Evolutionary conservation across 2,113 vertebrate genomes (phyloP).

Genomic region (Hystrix brachyura): DNA sequence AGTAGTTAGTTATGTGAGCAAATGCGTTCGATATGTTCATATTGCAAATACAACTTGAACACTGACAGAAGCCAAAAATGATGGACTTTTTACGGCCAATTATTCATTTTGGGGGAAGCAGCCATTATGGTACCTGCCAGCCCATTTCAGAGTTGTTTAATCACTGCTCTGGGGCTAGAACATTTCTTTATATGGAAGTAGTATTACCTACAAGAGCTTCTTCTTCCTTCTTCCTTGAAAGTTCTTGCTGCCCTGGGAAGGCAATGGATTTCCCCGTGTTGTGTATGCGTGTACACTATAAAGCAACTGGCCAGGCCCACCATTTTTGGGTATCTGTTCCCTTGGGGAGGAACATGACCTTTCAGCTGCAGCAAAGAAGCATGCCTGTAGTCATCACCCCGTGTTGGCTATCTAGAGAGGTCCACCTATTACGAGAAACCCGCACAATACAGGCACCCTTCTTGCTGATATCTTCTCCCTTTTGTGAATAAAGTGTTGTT

Average conservation of each 20-base stretch:
- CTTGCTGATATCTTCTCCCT: not conserved
- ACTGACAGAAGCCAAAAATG: constrained; percentile 54
- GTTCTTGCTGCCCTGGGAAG: not conserved
- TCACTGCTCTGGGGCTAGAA: not conserved
- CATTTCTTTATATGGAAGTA: not conserved
- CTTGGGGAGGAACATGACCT: not conserved
- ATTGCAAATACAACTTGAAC: constrained; percentile 16
- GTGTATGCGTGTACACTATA: too few species aligned
- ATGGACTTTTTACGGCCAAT: constrained; percentile 14
- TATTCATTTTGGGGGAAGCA: not conserved
- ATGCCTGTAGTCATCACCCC: not conserved
- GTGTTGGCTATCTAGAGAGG: not conserved
- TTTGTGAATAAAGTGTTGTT: not conserved
- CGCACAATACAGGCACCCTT: not conserved
- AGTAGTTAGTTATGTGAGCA: constrained; percentile 42
- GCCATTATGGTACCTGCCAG: too few species aligned
- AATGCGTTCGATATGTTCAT: constrained; percentile 56
- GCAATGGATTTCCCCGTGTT: not conserved
- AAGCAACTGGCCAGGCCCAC: not conserved
- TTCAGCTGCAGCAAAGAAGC: not conserved
- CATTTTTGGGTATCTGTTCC: not conserved
- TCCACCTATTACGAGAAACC: not conserved
- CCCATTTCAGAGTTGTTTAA: not conserved
- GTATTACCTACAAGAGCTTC: rapidly evolving
- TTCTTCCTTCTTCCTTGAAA: not conserved